Evolutionary conservation across 2,888 invertebrate species (phyloP).

Genomic region (Drosophila anomalipes): DNA sequence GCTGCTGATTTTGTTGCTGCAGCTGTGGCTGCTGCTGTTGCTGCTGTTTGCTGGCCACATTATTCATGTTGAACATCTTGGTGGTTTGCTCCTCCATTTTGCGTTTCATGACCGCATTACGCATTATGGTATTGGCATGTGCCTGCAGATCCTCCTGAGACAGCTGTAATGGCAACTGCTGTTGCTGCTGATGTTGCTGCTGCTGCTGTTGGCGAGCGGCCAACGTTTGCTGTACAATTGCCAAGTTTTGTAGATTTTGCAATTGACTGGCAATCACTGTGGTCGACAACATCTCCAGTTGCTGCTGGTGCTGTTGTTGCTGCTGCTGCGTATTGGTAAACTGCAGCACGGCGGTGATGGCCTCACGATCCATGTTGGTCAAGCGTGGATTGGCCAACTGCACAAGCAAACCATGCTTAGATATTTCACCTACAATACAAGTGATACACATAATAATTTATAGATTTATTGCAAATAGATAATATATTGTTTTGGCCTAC

Average conservation of each 20-base stretch:
- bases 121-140: conserved; percentile 83
- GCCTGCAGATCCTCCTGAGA: conserved; percentile 83
- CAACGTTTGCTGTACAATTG: conserved; percentile 82
- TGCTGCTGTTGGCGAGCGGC: conserved; percentile 76
- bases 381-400: conserved; percentile 83
- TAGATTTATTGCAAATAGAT: not conserved
- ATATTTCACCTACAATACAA: conserved; percentile 78
- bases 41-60: conserved; percentile 56
- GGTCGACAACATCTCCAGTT: conserved; percentile 80
- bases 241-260: conserved; percentile 83
- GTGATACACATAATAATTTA: not conserved
- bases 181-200: conserved; percentile 53
- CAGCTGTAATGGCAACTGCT: conserved; percentile 36
- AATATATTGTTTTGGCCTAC: conserved; percentile 38
- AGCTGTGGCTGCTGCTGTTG: conserved; percentile 30
- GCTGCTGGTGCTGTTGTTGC: conserved; percentile 81
- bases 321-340: conserved; percentile 83
- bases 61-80: conserved; percentile 79
- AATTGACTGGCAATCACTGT: conserved; percentile 82
- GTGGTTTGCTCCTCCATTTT: conserved; percentile 83
- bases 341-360: conserved; percentile 83
- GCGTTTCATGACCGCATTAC: conserved; percentile 84
- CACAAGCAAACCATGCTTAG: conserved; percentile 83
- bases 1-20: not conserved
- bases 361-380: conserved; percentile 81